phyloP scores from a whole-genome alignment of 2,888 invertebrate species.

The Nowickia ferox region DNA sequence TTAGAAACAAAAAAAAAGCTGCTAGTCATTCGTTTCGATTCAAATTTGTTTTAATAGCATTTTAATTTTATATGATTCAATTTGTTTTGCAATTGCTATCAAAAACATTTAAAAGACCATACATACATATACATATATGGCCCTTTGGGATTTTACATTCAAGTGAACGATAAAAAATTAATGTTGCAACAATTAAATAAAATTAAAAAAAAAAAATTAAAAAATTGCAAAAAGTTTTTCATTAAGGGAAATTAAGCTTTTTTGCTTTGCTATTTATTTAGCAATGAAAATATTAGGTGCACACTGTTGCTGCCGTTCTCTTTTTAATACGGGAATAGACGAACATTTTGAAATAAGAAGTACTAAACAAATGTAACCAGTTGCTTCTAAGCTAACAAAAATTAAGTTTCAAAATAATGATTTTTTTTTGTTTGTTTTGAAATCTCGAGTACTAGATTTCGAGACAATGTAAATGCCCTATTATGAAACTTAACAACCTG shows the following conservation, averaged over 20 bases:
- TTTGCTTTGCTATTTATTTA: not conserved
- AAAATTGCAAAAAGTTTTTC: not conserved
- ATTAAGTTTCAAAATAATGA: too few species aligned
- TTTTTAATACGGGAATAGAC: too few species aligned
- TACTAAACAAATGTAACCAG: too few species aligned
- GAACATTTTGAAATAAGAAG: too few species aligned
- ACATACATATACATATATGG: not conserved
- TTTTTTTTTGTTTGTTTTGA: too few species aligned
- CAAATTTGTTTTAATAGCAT: constrained; percentile 20
- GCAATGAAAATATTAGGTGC: not conserved
- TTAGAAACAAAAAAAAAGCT: not conserved
- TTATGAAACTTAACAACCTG: too few species aligned
- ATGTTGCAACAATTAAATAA: constrained; percentile 18
- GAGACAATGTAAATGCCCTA: too few species aligned
- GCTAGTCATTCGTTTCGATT: not conserved
- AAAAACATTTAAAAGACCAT: not conserved
- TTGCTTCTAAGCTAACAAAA: too few species aligned
- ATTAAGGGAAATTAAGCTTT: constrained; percentile 19
- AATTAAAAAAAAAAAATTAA: too few species aligned
- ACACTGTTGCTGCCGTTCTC: not conserved
- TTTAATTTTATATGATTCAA: constrained; percentile 30
- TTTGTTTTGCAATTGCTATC: constrained; percentile 14
- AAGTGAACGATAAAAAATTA: not conserved
- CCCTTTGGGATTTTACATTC: constrained; percentile 3
- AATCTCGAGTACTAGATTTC: too few species aligned